Conservation (phyloP, 2,888 invertebrate species). For the Dione juno region DNA sequence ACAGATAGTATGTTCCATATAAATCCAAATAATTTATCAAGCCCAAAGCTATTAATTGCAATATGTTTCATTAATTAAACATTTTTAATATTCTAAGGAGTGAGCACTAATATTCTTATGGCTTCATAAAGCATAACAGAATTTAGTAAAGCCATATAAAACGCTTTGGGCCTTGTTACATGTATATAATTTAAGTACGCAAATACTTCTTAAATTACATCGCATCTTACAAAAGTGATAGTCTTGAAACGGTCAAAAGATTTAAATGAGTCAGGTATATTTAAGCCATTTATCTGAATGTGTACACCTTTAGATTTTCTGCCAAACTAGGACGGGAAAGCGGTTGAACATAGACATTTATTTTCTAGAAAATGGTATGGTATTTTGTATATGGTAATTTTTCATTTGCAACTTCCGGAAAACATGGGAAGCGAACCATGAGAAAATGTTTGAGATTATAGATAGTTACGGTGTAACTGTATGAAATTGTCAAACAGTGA, state of each 20-base stretch:
- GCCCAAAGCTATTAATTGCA: not conserved
- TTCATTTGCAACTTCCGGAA: constrained; percentile 30
- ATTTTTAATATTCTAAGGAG: not conserved
- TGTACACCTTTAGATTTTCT: not conserved
- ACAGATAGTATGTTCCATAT: no score
- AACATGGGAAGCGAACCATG: constrained; percentile 36
- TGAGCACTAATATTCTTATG: not conserved
- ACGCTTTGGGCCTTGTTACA: constrained; percentile 8
- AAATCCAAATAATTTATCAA: not conserved
- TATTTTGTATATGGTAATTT: not conserved
- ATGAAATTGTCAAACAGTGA: constrained; percentile 49
- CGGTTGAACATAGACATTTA: not conserved
- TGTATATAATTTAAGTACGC: constrained; percentile 8
- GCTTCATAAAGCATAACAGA: constrained; percentile 9
- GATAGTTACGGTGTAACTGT: constrained; percentile 30
- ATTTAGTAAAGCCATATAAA: constrained; percentile 19
- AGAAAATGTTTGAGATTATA: constrained; percentile 32
- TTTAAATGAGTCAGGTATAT: not conserved
- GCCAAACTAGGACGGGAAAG: not conserved
- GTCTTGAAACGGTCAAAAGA: not conserved
- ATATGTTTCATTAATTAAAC: not conserved
- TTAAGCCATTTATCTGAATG: no score
- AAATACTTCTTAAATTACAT: constrained; percentile 18
- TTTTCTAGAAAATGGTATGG: constrained; percentile 15
- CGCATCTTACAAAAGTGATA: not conserved